Base-by-base conservation (phyloP, 2,113 vertebrate genomes). In the Macaca fascicularis region DNA sequence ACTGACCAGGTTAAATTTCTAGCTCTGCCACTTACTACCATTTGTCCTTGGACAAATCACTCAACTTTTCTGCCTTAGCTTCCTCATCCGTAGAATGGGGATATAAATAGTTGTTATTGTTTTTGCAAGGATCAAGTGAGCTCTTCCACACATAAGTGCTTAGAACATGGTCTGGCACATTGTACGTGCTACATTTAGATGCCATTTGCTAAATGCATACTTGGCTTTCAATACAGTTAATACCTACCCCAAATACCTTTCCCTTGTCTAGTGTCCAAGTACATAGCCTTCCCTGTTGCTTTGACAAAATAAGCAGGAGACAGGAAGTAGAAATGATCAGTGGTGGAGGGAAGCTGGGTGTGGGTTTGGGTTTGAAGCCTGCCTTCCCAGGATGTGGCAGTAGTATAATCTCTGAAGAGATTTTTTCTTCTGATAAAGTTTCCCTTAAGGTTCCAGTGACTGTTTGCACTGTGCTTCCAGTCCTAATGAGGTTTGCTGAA, bases 381-480 rank as follows among this genome's bases (percentile, higher is more conserved):
- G 79, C 30, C 81, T 87, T 55, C 86, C 76, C 81, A 86, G 50
- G 95, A 96, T 94, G 72, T 96, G 38, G 84, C 72, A 59, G 57
- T 84, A 16, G 45, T 81, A 95, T 38, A 94, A 93, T 89, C 85
- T 96, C 78, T 89, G 57, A 89, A 85, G 76, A 95, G 84, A 97
- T 94, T 50, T 91, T 93, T 95, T 72, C 30, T 94, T 94, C 76
- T 95, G 92, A 94, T 94, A 91, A 97, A 94, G 82, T 97, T 97
- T 97, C 67, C 43, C 84, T 94, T 93, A 90, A 81, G 45, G 76
- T 88, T 97, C 72, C 92, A 96, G 93, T 40, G 45, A 70, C 64
- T 93, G 50, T 92, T 95, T 95, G 57, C 2, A 17, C 70, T 78
- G 16, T 5, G 4, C 57, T 95, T 97, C 75, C n/a, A 59, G 50